Evolutionary conservation across 2,797 vertebrate genomes (phyloP).

Genomic region (Peromyscus eremicus): DNA sequence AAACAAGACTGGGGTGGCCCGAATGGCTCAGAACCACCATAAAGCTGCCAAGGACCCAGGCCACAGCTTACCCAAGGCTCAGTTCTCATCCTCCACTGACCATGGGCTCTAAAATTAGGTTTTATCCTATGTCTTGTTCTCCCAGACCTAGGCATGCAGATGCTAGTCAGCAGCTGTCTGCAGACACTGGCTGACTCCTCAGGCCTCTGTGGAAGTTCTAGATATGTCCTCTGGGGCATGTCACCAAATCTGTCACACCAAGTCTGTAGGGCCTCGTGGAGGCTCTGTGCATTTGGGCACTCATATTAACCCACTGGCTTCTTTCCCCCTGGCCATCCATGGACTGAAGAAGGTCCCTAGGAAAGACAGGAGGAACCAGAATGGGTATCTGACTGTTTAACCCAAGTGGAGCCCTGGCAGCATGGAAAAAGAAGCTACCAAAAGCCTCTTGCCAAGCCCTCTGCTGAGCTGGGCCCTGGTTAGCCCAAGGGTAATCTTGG

Average conservation of each 20-base stretch:
- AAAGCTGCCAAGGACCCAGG: background rate
- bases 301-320: background rate
- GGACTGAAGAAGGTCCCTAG: too few species aligned
- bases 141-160: background rate
- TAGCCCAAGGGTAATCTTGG: background rate
- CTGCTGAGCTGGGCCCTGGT: background rate
- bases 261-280: background rate
- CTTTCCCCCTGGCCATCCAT: background rate
- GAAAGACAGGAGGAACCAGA: background rate
- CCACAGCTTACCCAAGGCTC: background rate
- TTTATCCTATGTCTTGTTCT: background rate
- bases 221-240: too few species aligned
- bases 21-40: background rate
- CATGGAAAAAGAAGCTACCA: background rate
- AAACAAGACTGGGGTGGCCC: background rate
- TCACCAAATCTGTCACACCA: background rate
- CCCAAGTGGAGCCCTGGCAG: background rate
- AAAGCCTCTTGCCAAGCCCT: background rate
- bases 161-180: background rate
- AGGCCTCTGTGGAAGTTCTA: background rate
- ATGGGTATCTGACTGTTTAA: background rate
- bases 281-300: background rate
- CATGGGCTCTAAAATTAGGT: background rate
- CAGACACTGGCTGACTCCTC: background rate
- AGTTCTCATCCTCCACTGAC: background rate